Conservation (phyloP, 2,888 invertebrate species). For the Escarpia spicata region DNA sequence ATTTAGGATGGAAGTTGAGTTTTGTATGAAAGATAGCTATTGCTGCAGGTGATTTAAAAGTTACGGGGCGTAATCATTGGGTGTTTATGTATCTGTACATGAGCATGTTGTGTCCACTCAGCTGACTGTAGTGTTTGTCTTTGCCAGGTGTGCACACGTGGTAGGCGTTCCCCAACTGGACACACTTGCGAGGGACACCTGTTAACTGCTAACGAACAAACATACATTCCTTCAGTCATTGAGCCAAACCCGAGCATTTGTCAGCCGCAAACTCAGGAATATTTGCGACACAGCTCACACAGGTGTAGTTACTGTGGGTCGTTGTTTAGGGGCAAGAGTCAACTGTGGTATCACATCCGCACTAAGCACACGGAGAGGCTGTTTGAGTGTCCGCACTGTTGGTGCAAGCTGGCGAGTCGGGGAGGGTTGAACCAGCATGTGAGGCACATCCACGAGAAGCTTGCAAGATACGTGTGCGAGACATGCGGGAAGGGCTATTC, state of each 20-base stretch:
- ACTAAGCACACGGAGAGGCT: background rate
- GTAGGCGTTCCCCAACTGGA: background rate
- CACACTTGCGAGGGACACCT: background rate
- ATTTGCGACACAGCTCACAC: background rate
- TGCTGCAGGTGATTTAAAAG: too few species aligned
- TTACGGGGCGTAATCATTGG: too few species aligned
- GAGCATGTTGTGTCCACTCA: background rate
- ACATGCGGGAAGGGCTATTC: background rate
- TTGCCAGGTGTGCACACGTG: background rate
- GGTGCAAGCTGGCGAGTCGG: background rate
- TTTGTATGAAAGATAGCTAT: too few species aligned
- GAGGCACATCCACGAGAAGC: background rate
- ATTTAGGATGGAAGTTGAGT: too few species aligned
- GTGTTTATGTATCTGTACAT: background rate
- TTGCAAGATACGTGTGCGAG: background rate
- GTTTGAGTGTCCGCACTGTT: background rate
- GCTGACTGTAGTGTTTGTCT: background rate
- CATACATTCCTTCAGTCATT: background rate
- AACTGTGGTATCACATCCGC: background rate
- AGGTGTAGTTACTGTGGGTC: background rate
- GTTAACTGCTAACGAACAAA: background rate
- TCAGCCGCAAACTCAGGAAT: background rate
- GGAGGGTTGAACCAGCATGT: background rate
- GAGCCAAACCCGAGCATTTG: background rate
- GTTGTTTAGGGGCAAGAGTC: background rate